Percentiles rank a stretch among this genome's conserved stretches.
phyloP scores from a whole-genome alignment of 2,113 vertebrate species.

The Psilopsiagon aurifrons region DNA sequence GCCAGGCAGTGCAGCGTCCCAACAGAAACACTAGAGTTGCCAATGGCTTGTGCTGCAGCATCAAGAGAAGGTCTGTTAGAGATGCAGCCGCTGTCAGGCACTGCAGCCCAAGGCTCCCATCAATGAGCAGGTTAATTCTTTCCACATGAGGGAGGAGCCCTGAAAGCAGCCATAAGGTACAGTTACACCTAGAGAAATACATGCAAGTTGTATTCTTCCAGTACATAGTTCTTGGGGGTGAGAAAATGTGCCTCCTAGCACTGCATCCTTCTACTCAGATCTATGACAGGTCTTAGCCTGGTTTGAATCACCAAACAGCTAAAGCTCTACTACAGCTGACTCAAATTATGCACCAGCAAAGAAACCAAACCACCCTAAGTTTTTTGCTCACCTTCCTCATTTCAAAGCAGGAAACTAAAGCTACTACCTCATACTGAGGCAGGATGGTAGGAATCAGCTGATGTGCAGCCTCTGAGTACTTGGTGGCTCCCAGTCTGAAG shows the following conservation, averaged over 20 bases:
- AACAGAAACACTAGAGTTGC: not conserved
- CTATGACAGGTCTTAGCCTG: not conserved
- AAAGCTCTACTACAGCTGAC: not conserved
- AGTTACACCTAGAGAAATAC: not conserved
- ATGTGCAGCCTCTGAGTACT: not conserved
- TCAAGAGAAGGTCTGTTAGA: not conserved
- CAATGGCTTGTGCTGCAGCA: not conserved
- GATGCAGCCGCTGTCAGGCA: not conserved
- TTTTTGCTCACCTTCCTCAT: not conserved
- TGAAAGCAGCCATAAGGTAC: not conserved
- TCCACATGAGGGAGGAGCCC: not conserved
- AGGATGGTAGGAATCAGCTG: not conserved
- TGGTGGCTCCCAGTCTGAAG: not conserved
- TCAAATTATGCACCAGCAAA: not conserved
- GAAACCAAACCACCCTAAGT: not conserved
- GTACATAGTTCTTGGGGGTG: not conserved
- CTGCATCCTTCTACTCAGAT: not conserved
- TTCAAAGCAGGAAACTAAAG: slow-evolving; percentile 39
- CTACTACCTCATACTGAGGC: slow-evolving; percentile 54
- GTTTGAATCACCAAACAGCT: not conserved
- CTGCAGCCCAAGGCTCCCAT: not conserved
- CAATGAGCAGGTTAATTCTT: not conserved
- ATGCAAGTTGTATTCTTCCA: not conserved
- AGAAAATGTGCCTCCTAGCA: not conserved
- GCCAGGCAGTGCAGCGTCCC: not conserved